phyloP scores from a whole-genome alignment of 2,113 vertebrate genomes.

The Dipodomys stephensi region DNA sequence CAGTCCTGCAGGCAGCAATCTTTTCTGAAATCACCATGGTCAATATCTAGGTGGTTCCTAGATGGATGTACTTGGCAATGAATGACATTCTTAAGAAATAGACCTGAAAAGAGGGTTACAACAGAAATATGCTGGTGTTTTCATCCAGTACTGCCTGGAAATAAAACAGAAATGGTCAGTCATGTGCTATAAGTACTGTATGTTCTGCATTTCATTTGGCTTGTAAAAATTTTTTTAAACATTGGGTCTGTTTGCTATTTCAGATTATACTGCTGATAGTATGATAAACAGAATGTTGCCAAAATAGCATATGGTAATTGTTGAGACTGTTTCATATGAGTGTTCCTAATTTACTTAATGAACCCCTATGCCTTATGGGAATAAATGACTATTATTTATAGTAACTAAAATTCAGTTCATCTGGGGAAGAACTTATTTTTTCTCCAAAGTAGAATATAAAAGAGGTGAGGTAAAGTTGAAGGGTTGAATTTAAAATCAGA shows the following conservation, averaged over 20 bases:
- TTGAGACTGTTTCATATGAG: constrained; percentile 30
- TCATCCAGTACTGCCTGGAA: not conserved
- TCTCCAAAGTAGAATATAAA: not conserved
- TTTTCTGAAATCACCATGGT: not conserved
- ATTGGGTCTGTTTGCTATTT: constrained; percentile 39
- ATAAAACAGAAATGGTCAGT: not conserved
- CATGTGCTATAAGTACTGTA: not conserved
- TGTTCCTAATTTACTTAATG: constrained; percentile 64
- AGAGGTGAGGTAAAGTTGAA: not conserved
- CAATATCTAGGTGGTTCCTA: not conserved
- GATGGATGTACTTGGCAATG: not conserved
- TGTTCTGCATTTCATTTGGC: constrained; percentile 5
- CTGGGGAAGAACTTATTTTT: not conserved
- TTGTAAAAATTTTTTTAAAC: not conserved
- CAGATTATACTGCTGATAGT: constrained; percentile 28
- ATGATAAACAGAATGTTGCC: constrained; percentile 57
- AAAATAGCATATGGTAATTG: not conserved
- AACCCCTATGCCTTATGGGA: not conserved
- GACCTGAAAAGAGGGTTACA: not conserved
- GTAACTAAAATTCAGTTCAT: constrained; percentile 41
- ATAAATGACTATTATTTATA: constrained; percentile 31
- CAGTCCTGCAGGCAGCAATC: not conserved
- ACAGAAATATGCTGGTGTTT: not conserved
- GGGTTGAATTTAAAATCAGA: not conserved
- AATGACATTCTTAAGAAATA: not conserved